Percentiles rank a stretch among this genome's conserved stretches.
Conservation (phyloP, 2,113 vertebrate genomes). For the Sinocyclocheilus anshuiensis region DNA sequence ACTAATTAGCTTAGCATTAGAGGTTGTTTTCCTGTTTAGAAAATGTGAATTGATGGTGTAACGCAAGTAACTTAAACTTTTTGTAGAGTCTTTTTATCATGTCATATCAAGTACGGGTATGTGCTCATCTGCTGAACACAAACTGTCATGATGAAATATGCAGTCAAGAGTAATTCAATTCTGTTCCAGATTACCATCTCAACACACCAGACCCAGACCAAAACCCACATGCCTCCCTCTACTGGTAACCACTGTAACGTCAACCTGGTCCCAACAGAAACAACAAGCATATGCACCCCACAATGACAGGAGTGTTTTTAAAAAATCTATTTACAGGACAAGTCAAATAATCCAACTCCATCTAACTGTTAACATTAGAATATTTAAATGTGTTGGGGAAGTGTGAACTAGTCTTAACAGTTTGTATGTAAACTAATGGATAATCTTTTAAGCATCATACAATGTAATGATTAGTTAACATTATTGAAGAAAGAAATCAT, state of each 20-base stretch:
- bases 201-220: conserved; percentile 23
- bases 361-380: not conserved
- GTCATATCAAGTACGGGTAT: not conserved
- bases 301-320: not conserved
- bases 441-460: not conserved
- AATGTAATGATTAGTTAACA: not conserved
- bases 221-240: conserved; percentile 47
- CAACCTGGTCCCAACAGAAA: not conserved
- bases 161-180: not conserved
- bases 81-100: not conserved
- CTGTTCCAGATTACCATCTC: conserved; percentile 31
- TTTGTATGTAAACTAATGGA: not conserved
- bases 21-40: not conserved
- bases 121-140: not conserved
- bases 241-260: conserved; percentile 41
- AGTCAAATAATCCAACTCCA: not conserved
- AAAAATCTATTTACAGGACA: not conserved
- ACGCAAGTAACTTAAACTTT: not conserved
- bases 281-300: not conserved
- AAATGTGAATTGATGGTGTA: not conserved
- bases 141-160: not conserved
- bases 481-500: not conserved
- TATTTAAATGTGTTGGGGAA: not conserved
- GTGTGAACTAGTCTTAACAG: not conserved
- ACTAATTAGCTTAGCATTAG: not conserved